Evolutionary conservation across 2,888 invertebrate genomes (phyloP), one percentile per base, ranked within the genome.

Genomic region (Tortricodes alternella): DNA sequence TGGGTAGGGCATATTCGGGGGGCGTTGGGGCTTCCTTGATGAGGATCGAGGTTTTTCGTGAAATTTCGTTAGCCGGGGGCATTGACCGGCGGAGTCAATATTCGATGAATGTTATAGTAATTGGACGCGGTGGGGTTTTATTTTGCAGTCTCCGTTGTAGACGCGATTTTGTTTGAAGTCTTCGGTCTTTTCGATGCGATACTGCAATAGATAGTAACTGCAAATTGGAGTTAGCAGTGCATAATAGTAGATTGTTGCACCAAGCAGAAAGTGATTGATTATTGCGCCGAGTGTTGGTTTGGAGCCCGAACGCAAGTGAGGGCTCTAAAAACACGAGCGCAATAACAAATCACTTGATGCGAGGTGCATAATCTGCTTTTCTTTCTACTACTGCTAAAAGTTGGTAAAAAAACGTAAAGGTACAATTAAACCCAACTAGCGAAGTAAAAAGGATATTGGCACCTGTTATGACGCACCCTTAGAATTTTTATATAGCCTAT

Each of bases 1-100:
- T 74, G 80, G 82, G 68, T 78, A 73, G 65, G 83, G 79, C 71
- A 84, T 81, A 83, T 85, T 84, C 80, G 85, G 84, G 71, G 85
- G 87, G 85, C 79, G 81, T 79, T 63, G 80, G 80, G 76, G 77
- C 67, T 75, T 82, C 76, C 89, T 89, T 90, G 89, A 90, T 90
- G 89, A 90, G 89, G 75, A 80, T 77, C 78, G 77, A 86, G 87
- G 84, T 89, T 90, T 89, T 90, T 89, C 88, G 85, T 80, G 79
- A 82, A 85, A 88, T 85, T 87, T 87, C 83, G 86, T 86, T 86
- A 85, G 87, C 67, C 63, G 66, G 71, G 86, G 80, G 74, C 85
- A 76, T 73, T 78, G 86, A 83, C 87, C 89, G 84, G 73, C 83
- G 80, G 76, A 78, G 83, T 83, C 87, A 85, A 85, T 86, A 83